phyloP scores from a whole-genome alignment of 2,113 vertebrate genomes.

The Leucopternis melanops region DNA sequence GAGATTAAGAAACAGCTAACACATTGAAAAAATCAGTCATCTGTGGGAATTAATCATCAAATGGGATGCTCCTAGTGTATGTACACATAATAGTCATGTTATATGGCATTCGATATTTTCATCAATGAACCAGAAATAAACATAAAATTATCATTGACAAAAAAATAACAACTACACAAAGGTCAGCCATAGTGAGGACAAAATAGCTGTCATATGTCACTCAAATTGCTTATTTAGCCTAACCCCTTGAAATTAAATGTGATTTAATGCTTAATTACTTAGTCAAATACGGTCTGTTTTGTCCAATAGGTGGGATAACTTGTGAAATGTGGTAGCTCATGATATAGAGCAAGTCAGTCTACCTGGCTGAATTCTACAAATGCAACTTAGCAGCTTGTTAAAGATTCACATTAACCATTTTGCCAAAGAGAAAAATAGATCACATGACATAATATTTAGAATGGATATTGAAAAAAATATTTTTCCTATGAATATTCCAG shows the following conservation, averaged over 20 bases:
- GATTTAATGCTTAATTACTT: slow-evolving; percentile 7
- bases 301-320: not conserved
- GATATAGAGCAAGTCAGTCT: not conserved
- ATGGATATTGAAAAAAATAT: not conserved
- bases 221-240: not conserved
- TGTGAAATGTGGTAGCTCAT: not conserved
- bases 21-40: not conserved
- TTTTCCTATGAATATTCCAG: not conserved
- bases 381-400: not conserved
- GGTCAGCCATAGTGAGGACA: not conserved
- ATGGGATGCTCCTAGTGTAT: not conserved
- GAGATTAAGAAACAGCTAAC: not conserved
- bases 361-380: not conserved
- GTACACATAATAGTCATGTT: not conserved
- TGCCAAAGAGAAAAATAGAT: not conserved
- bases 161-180: not conserved
- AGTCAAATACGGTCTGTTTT: not conserved
- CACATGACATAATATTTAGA: not conserved
- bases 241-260: not conserved
- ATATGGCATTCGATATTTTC: not conserved
- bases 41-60: not conserved
- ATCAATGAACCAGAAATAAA: not conserved
- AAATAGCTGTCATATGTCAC: not conserved
- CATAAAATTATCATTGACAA: not conserved
- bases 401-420: not conserved